These are phyloP conservation scores for Pachycephus smyrnensis DNA, from an alignment of 2,888 invertebrate species.

Conservation along the genomic window DNA sequence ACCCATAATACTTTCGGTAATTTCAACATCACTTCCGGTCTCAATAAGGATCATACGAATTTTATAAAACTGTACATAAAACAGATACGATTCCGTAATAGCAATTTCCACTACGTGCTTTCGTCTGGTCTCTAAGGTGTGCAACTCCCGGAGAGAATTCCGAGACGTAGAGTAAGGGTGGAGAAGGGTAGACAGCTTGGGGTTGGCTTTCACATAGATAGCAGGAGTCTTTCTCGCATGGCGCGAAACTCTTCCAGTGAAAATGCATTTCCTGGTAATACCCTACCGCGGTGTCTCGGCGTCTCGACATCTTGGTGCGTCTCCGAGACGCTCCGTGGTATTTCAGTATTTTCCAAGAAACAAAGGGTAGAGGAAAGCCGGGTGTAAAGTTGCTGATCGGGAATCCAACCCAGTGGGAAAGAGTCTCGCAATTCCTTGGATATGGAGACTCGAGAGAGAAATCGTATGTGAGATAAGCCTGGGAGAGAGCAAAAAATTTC, in stretches of 20 bases:
- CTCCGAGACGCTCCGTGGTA: neutral
- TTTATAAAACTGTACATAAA: neutral
- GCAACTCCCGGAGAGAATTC: neutral
- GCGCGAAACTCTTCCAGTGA: neutral
- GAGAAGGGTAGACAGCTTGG: constrained; percentile 11
- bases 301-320: neutral
- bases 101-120: neutral
- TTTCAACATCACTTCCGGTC: neutral
- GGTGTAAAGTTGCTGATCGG: neutral
- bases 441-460: neutral
- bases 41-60: neutral
- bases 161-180: neutral
- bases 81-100: neutral
- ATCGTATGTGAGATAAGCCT: neutral
- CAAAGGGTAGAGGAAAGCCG: neutral
- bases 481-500: neutral
- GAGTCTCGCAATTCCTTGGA: neutral
- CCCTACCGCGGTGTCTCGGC: neutral
- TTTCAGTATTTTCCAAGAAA: neutral
- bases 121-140: neutral
- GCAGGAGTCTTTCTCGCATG: neutral
- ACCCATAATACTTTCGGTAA: neutral
- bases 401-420: neutral
- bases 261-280: neutral
- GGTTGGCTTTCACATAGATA: neutral